A percentile compares a stretch with the other conserved stretches of the same genome.
These are phyloP conservation scores for Actinostola sp. DNA, from an alignment of 92 coral and sea anemone species.

Conservation along the genomic window DNA sequence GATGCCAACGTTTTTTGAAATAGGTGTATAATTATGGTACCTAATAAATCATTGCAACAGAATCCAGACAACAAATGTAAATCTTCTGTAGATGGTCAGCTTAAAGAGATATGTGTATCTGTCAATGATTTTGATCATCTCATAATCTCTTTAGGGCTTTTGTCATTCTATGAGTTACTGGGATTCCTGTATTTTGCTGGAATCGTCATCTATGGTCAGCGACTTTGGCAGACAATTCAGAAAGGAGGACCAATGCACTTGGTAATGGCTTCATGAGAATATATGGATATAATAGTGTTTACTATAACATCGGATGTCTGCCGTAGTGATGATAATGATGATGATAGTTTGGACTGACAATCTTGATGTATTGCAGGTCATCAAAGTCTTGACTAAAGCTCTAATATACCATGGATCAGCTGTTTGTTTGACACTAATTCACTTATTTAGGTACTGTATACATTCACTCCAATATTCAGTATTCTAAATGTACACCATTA, in stretches of 20 bases:
- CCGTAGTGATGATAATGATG: neutral
- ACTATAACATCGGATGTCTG: neutral
- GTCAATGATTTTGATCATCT: too few species aligned
- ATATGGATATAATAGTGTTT: too few species aligned
- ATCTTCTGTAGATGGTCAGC: too few species aligned
- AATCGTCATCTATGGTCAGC: constrained; percentile 86
- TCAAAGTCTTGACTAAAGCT: constrained; percentile 78
- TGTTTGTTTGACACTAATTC: constrained; percentile 64
- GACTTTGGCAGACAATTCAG: constrained; percentile 90
- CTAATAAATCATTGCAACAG: too few species aligned
- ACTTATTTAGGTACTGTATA: constrained; percentile 63
- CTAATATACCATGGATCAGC: constrained; percentile 75
- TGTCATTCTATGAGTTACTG: constrained; percentile 80
- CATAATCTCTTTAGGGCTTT: constrained; percentile 72
- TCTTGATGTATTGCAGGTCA: constrained; percentile 53
- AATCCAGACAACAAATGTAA: too few species aligned
- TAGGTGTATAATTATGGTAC: too few species aligned
- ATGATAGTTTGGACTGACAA: too few species aligned
- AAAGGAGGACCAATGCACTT: constrained; percentile 99
- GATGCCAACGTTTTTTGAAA: too few species aligned
- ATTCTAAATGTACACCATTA: neutral
- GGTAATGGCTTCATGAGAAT: constrained; percentile 25
- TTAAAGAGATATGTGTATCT: too few species aligned
- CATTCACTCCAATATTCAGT: neutral
- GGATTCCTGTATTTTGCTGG: constrained; percentile 89